These are phyloP conservation scores for Phortica magna DNA, from an alignment of 2,888 invertebrate genomes.

Conservation along the genomic window DNA sequence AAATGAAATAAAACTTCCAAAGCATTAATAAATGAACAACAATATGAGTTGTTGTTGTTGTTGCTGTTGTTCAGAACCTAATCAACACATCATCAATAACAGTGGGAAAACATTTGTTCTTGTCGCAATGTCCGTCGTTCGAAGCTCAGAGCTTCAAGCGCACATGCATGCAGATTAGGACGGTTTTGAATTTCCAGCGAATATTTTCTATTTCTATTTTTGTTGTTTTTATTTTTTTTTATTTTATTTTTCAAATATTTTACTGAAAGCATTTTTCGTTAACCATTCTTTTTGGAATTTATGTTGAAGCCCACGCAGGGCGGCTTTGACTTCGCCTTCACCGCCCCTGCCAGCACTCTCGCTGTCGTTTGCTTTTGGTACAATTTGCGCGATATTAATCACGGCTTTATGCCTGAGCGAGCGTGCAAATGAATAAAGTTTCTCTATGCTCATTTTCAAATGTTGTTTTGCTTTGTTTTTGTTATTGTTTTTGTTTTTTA, in stretches of 20 bases:
- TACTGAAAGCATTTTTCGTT: neutral
- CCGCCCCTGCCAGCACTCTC: neutral
- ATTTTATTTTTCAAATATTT: neutral
- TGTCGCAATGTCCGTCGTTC: slow-evolving; percentile 20
- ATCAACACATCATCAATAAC: slow-evolving; percentile 76
- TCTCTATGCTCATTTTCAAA: neutral
- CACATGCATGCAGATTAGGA: neutral
- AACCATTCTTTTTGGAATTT: neutral
- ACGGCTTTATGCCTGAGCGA: neutral
- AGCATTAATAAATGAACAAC: slow-evolving; percentile 51
- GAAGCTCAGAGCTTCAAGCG: neutral
- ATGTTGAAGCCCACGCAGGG: neutral
- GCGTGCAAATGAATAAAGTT: neutral
- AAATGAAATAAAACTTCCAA: slow-evolving; percentile 2
- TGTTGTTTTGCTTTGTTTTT: neutral
- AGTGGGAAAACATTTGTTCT: slow-evolving; percentile 67
- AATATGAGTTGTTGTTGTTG: slow-evolving; percentile 33
- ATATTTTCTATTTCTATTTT: neutral
- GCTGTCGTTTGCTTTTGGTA: neutral
- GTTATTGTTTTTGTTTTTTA: neutral
- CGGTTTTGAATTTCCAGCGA: slow-evolving; percentile 11
- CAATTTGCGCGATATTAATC: slow-evolving; percentile 17
- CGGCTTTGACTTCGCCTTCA: neutral
- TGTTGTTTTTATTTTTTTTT: neutral
- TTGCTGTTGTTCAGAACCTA: slow-evolving; percentile 64